Percentiles rank a stretch among this genome's conserved stretches.
phyloP scores from a whole-genome alignment of 2,113 vertebrate genomes.

The Puffinus mauretanicus region DNA sequence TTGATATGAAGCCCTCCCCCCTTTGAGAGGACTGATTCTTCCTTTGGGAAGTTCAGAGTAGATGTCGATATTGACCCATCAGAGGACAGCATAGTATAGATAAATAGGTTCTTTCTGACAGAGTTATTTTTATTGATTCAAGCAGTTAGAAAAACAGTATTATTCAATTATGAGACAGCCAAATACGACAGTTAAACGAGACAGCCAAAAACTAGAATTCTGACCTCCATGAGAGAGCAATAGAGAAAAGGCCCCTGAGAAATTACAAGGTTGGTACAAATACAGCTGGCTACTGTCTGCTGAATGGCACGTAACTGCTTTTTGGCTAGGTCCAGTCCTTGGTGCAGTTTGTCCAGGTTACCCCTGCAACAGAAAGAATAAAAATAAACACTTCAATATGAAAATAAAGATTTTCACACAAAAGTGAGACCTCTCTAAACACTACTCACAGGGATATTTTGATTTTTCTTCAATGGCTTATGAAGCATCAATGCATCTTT shows the following conservation, averaged over 20 bases:
- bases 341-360: constrained; percentile 87
- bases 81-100: not conserved
- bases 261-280: constrained; percentile 94
- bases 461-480: not conserved
- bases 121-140: not conserved
- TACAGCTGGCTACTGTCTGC: constrained; percentile 94
- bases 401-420: not conserved
- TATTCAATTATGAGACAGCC: not conserved
- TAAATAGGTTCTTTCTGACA: not conserved
- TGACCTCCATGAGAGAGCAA: constrained; percentile 94
- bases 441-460: not conserved
- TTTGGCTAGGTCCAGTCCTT: constrained; percentile 90
- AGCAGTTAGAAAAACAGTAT: not conserved
- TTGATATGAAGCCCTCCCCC: not conserved
- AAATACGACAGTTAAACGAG: not conserved
- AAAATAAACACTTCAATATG: not conserved
- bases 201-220: not conserved
- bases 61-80: not conserved
- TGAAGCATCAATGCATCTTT: not conserved
- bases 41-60: not conserved
- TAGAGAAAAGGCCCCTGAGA: constrained; percentile 98
- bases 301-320: constrained; percentile 90
- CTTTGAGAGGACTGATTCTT: not conserved
- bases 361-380: constrained; percentile 71
- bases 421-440: not conserved